These are phyloP conservation scores for Saccostrea echinata DNA, from an alignment of 1,140 invertebrate species.

Conservation along the genomic window DNA sequence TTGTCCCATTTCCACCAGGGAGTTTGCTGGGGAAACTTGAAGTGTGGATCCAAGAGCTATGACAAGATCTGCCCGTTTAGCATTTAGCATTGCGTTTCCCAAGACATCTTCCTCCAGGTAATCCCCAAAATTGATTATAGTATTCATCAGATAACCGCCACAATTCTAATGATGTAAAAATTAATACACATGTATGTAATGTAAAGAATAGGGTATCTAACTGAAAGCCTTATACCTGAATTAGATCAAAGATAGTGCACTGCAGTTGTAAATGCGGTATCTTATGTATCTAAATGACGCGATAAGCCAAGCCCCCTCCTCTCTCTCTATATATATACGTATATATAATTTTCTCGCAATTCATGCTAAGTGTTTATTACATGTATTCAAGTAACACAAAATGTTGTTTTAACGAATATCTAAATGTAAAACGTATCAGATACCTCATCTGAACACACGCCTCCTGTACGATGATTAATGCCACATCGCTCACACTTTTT, in stretches of 20 bases:
- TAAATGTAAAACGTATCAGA: too few relatives aligned
- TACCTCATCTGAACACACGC: slow-evolving; percentile 56
- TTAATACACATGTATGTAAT: background rate
- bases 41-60: slow-evolving; percentile 91
- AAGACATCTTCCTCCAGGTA: slow-evolving; percentile 60
- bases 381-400: too few relatives aligned
- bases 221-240: too few relatives aligned
- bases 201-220: background rate
- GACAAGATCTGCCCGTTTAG: slow-evolving; percentile 91
- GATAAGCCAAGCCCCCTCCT: too few relatives aligned
- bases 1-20: slow-evolving; percentile 64
- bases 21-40: slow-evolving; percentile 79
- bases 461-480: slow-evolving; percentile 64
- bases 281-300: too few relatives aligned
- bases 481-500: slow-evolving; percentile 59
- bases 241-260: too few relatives aligned
- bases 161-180: slow-evolving; percentile 56
- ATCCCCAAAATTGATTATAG: slow-evolving; percentile 72
- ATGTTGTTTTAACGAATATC: too few relatives aligned
- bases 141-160: slow-evolving; percentile 68
- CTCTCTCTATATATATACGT: too few relatives aligned
- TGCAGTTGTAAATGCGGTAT: too few relatives aligned
- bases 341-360: background rate
- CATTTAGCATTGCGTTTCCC: slow-evolving; percentile 54
- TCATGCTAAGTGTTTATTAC: too few relatives aligned